Base-by-base conservation (phyloP, 2,113 vertebrate genomes). In the Gallinago jamesoni region DNA sequence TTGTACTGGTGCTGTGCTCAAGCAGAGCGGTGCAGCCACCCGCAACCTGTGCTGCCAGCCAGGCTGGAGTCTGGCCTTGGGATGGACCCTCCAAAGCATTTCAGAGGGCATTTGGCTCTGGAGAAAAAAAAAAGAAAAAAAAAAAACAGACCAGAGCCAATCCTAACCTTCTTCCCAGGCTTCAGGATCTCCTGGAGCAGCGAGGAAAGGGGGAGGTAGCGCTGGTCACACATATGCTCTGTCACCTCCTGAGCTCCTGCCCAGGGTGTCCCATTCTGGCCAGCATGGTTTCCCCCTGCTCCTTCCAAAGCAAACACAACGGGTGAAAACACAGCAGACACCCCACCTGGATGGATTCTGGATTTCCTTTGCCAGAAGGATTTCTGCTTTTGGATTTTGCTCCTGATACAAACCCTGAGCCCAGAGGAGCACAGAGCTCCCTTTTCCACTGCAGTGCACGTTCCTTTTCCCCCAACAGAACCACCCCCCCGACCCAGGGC, bases 251-350 rank as follows among this genome's bases (percentile, higher is more conserved):
- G 45, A 45, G 43, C 41, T 47, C 67, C 41, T 6, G 35, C 27
- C 30, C 15, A 0, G 22, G 3, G 1, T 1, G 8, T 11, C 33
- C 59, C 33, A 6, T 7, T 30, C 23, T 4, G 3, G 39, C 52
- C 43, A n/a, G 50, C 35, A 8, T 0, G 0, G 4, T 8, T 50
- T 19, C 33, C 43, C 52, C 30, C 37, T 5, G 3, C 14, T 35
- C 63, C 64, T 55, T 35, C 76, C 52, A 72, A 64, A 63, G 56
- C 63, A 75, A 93, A 59, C 81, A 53, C 78, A 17, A 28, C 2
- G 8, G 11, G 6, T n/a, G 47, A 30, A 43, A 43, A 79, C 9
- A 62, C 62, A 75, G 47, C 59, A 62, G 35, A 19, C 13, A 2
- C 10, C 6, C 9, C 35, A 14, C 19, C 41, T 33, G 30, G 55